These are phyloP conservation scores for Lytechinus variegatus DNA, from an alignment of 35 echinoderm and acorn worm genomes.

Conservation along the genomic window DNA sequence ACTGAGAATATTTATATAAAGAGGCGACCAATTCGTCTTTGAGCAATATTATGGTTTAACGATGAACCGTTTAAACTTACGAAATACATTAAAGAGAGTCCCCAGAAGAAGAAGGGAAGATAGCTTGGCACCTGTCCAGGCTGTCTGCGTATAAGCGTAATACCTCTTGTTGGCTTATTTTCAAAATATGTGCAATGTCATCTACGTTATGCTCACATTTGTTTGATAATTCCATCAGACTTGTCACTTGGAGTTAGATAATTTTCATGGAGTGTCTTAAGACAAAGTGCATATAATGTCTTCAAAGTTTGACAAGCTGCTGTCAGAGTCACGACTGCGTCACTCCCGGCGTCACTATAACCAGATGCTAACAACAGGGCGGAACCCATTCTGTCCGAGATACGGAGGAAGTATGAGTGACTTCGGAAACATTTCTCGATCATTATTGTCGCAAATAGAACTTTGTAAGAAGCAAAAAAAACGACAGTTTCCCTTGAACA, in stretches of 20 bases:
- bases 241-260: background rate
- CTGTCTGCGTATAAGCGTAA: background rate
- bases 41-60: no score
- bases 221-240: background rate
- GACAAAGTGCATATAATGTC: background rate
- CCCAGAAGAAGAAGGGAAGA: background rate
- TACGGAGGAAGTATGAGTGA: background rate
- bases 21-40: no score
- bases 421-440: background rate
- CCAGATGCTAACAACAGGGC: background rate
- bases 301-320: background rate
- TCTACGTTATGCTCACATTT: background rate
- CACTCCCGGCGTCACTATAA: background rate
- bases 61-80: no score
- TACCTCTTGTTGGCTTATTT: background rate
- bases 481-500: background rate
- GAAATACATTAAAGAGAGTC: no score
- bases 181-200: conserved; percentile 19
- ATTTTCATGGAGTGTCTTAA: background rate
- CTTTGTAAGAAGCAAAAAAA: background rate
- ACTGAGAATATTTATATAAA: no score
- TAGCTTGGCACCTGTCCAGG: background rate
- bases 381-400: background rate
- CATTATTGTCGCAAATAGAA: background rate
- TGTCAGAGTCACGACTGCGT: background rate